Conservation (phyloP, 2,113 vertebrate species). For the Isichthys henryi region DNA sequence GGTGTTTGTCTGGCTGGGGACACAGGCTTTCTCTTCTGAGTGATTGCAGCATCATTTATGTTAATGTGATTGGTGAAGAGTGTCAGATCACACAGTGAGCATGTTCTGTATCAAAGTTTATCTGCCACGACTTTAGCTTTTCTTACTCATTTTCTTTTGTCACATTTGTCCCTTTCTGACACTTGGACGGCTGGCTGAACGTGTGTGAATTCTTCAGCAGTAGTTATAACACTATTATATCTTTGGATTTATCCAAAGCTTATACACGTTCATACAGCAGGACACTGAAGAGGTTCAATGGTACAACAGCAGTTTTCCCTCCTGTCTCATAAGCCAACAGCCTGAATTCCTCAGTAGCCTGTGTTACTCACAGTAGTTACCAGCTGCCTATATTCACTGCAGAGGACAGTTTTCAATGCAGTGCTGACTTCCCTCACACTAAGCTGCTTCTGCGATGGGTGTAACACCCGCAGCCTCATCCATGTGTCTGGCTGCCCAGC, state of each 20-base stretch:
- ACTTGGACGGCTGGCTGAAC: not conserved
- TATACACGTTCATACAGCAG: not conserved
- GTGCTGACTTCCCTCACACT: not conserved
- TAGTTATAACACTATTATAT: not conserved
- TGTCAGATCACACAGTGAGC: not conserved
- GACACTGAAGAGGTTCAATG: not conserved
- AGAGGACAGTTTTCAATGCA: not conserved
- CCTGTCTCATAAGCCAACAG: not conserved
- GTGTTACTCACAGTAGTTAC: not conserved
- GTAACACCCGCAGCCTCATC: not conserved
- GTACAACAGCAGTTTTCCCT: not conserved
- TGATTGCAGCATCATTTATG: not conserved
- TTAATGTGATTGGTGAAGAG: not conserved
- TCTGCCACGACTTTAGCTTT: not conserved
- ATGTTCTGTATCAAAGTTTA: not conserved
- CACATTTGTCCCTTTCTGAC: not conserved
- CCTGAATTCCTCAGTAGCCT: not conserved
- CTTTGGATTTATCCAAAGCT: not conserved
- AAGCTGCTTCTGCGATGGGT: not conserved
- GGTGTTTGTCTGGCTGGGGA: not conserved
- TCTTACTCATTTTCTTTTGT: not conserved
- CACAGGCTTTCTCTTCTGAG: not conserved
- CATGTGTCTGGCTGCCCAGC: not conserved
- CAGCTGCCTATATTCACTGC: not conserved
- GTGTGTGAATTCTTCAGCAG: not conserved